Base-by-base conservation (phyloP, 1,140 invertebrate species). In the Hyles euphorbiae region DNA sequence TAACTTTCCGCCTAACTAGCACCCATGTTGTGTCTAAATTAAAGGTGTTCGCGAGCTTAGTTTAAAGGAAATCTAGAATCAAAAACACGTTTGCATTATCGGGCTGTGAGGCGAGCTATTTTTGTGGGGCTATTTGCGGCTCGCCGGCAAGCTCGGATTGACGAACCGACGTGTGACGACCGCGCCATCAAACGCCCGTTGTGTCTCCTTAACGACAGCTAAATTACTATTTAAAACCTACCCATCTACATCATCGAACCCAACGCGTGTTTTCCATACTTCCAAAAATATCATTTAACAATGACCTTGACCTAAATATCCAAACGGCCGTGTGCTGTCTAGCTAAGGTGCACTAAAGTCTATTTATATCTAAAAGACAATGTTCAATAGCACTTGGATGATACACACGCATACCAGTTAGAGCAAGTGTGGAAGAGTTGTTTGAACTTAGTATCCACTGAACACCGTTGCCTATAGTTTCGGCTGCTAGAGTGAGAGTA, bases 31-130 rank as follows among this genome's bases (percentile, higher is more conserved):
- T 43, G 60, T 65, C 59, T 67, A 60, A 60, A 53, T 57, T 22
- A 22, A 22, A 58, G 58, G 50, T 63, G 60, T 68, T 58, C 40
- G 61, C 69, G 65, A 67, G 68, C 77, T 66, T 76, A 61, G 53
- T 72, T 60, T 78, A 76, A 74, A 69, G 72, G 70, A 83, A 83
- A 72, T 67, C 63, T 72, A 81, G 74, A 83, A 88, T 81, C 83
- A 87, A 87, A 85, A 86, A 79, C 74, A 76, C 74, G 76, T 88
- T 81, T 81, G 86, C 75, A 83, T 83, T 85, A 88, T 87, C 76
- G 76, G 77, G 78, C 74, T 71, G 82, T 74, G 82, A 78, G 74
- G 81, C 71, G 78, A 78, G 78, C 81, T 89, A 89, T 89, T 89
- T 87, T 68, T 63, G 83, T 70, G 61, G 70, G 62, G 76, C 83